A percentile compares a stretch with the other conserved stretches of the same genome.
Evolutionary conservation across 2,797 vertebrate genomes (phyloP).

Genomic region (Dendrocincla fuliginosa): DNA sequence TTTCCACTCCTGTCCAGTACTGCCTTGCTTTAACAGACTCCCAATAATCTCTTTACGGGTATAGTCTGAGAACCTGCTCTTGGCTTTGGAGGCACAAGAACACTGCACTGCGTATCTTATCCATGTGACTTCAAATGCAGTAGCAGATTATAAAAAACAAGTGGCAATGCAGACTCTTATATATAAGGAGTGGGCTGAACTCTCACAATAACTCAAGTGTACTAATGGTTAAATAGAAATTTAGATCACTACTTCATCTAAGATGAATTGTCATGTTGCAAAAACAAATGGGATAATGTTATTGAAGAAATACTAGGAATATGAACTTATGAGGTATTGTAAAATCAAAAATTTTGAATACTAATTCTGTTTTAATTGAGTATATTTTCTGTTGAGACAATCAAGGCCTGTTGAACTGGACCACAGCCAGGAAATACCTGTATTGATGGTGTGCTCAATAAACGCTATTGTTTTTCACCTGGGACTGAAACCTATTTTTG

Average conservation of each 20-base stretch:
- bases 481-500: background rate
- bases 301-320: slow-evolving; percentile 11
- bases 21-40: background rate
- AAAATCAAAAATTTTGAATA: background rate
- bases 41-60: background rate
- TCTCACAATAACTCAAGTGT: background rate
- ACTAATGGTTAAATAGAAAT: slow-evolving; percentile 14
- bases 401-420: background rate
- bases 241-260: background rate
- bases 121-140: background rate
- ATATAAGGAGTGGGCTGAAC: background rate
- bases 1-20: background rate
- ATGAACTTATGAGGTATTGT: background rate
- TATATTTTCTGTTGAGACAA: background rate
- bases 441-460: background rate
- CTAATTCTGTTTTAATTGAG: background rate
- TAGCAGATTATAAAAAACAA: slow-evolving; percentile 11
- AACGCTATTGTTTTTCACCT: background rate
- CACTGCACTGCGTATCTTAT: background rate
- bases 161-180: background rate
- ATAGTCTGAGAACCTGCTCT: background rate
- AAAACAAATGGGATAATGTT: background rate
- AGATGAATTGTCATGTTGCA: background rate
- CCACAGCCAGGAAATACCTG: background rate
- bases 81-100: background rate